phyloP scores from a whole-genome alignment of 2,797 vertebrate species.

The Diglossa cyanea region DNA sequence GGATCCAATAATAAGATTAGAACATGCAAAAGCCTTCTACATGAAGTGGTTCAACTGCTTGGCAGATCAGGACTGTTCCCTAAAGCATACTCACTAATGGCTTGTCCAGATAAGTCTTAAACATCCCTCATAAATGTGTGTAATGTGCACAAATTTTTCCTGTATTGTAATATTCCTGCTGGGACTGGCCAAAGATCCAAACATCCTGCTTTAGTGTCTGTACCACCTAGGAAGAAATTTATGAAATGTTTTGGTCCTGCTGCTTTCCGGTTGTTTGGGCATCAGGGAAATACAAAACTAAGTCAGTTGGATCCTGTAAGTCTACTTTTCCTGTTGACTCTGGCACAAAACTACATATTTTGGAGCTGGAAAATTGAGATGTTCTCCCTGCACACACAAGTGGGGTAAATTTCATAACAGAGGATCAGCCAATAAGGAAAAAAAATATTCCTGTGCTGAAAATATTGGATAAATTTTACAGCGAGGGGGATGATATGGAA shows the following conservation, averaged over 20 bases:
- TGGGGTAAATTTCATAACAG: slow-evolving; percentile 32
- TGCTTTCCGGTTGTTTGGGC: slow-evolving; percentile 46
- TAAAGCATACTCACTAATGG: background rate
- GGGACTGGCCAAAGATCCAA: background rate
- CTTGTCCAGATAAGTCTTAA: slow-evolving; percentile 2
- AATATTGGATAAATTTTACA: slow-evolving; percentile 17
- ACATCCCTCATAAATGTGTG: background rate
- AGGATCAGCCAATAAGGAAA: background rate
- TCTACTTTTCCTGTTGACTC: slow-evolving; percentile 52
- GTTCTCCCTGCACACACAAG: background rate
- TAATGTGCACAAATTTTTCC: background rate
- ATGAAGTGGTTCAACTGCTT: background rate
- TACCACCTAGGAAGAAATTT: slow-evolving; percentile 65
- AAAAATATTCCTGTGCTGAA: background rate
- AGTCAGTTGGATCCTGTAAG: slow-evolving; percentile 9
- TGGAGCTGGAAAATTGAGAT: slow-evolving; percentile 12
- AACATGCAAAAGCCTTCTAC: background rate
- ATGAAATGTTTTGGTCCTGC: slow-evolving; percentile 45
- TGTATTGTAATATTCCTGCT: slow-evolving; percentile 10
- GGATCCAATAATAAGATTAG: background rate
- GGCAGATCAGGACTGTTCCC: background rate
- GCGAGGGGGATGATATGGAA: background rate
- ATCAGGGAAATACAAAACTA: slow-evolving; percentile 56
- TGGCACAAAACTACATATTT: slow-evolving; percentile 28
- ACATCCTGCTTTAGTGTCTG: slow-evolving; percentile 4